phyloP scores from a whole-genome alignment of 2,797 vertebrate genomes.

The Tragelaphus eurycerus region DNA sequence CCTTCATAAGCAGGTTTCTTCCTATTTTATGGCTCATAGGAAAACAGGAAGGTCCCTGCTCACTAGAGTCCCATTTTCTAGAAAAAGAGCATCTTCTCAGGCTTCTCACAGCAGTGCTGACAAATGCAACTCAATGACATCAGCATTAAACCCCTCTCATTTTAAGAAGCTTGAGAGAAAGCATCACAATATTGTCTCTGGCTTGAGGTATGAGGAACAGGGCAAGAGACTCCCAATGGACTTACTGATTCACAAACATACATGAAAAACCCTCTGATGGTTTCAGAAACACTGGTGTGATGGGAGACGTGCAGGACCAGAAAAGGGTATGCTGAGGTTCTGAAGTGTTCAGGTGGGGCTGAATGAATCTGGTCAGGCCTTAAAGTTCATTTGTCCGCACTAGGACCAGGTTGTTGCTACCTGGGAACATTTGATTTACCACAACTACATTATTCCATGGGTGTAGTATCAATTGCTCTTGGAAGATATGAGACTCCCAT shows the following conservation, averaged over 20 bases:
- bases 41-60: background rate
- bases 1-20: background rate
- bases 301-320: background rate
- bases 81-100: background rate
- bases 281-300: background rate
- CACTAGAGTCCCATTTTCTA: background rate
- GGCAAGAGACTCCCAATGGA: background rate
- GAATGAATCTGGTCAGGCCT: background rate
- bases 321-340: background rate
- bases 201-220: background rate
- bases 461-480: background rate
- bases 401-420: background rate
- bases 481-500: background rate
- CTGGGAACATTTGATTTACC: background rate
- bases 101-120: background rate
- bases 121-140: background rate
- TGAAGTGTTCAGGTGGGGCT: background rate
- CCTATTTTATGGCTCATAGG: background rate
- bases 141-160: background rate
- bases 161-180: background rate
- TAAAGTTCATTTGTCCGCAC: background rate
- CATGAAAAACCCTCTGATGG: background rate
- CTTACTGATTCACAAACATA: background rate
- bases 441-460: background rate
- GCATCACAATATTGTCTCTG: background rate